Evolutionary conservation across 2,888 invertebrate genomes (phyloP), one percentile per base, ranked within the genome.

Genomic region (Parnassius apollo): DNA sequence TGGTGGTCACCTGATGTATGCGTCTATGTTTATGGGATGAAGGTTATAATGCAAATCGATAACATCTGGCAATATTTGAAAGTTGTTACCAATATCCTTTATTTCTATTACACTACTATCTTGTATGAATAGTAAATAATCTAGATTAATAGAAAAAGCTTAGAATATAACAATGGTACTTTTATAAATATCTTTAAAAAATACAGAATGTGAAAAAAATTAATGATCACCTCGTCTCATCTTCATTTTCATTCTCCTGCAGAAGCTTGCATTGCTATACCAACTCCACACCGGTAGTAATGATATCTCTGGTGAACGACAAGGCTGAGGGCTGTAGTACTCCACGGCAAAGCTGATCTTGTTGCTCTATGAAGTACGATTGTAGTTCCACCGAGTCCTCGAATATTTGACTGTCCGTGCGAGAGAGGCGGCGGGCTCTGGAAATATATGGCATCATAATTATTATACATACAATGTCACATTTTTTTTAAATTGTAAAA

Each of bases 331-430:
- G 98, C 65, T 95, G 94, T 4, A 99, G 90, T 0, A 96, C 92
- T 72, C 95, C 94, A 67, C 95, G 95, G 78, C 98, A 99, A 1
- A 96, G 85, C 69, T 94, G 91, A 72, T 92, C 91, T 0, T 96
- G 92, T 67, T 95, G 95, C 35, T 94, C 94, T 52, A 99, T 96
- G 85, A 97, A 99, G 86, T 95, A 98, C 11, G 95, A 94, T 83
- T 99, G 99, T 58, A 99, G 92, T 75, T 98, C 98, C 44, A 98
- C 94, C 0, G 98, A 96, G 85, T 99, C 99, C 79, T 99, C 98
- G 88, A 98, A 99, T 54, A 98, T 95, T 80, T 97, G 97, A 2
- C 99, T 98, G 88, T 99, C 98, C 0, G 97, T 96, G 12, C 98
- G 94, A 0, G 98, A 96, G 0, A 98, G 91, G 65, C 95, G 95